Evolutionary conservation across 1,140 invertebrate genomes (phyloP).

Genomic region (Euura lappo): DNA sequence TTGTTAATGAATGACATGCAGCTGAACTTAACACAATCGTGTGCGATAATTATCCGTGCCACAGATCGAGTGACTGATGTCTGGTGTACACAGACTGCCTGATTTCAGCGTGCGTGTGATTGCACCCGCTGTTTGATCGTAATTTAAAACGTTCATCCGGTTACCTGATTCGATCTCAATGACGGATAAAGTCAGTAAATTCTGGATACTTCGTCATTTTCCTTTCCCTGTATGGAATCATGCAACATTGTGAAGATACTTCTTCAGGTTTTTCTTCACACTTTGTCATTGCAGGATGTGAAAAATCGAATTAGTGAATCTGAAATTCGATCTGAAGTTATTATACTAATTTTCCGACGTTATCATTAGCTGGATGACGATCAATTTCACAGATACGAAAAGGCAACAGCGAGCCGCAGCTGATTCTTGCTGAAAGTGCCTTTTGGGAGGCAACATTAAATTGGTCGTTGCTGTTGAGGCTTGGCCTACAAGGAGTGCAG

Average conservation of each 20-base stretch:
- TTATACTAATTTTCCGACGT: too few relatives aligned
- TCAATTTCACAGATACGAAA: background rate
- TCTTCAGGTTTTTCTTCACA: too few relatives aligned
- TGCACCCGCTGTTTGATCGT: background rate
- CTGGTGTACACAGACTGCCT: background rate
- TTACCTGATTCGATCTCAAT: too few relatives aligned
- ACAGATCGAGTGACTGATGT: background rate
- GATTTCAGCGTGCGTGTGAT: background rate
- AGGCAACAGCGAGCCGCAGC: constrained; percentile 24
- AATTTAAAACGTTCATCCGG: background rate
- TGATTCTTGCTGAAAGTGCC: background rate
- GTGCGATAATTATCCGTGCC: background rate
- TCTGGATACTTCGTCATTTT: too few relatives aligned
- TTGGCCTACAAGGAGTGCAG: background rate
- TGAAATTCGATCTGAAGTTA: too few relatives aligned
- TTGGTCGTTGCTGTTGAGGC: background rate
- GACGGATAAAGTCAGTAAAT: too few relatives aligned
- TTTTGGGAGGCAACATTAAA: background rate
- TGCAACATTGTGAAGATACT: too few relatives aligned
- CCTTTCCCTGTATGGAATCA: too few relatives aligned
- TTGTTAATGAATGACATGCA: background rate
- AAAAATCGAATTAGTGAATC: too few relatives aligned
- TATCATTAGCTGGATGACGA: too few relatives aligned
- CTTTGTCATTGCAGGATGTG: too few relatives aligned
- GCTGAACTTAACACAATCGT: background rate